Evolutionary conservation across 2,113 vertebrate species (phyloP).

Genomic region (Orthochromis indermauri): DNA sequence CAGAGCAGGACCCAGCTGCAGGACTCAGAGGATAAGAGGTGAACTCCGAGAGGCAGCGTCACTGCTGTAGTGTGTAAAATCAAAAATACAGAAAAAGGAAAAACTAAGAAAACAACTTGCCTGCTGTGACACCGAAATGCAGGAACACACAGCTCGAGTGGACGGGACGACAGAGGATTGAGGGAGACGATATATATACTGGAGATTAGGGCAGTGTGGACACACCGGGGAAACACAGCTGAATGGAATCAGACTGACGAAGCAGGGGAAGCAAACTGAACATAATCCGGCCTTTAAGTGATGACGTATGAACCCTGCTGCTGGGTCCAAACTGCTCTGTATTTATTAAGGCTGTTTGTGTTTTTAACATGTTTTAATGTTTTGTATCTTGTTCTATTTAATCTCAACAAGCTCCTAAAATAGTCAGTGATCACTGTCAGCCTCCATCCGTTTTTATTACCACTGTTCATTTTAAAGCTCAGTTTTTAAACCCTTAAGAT

Average conservation of each 20-base stretch:
- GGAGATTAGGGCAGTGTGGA: not conserved
- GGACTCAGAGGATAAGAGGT: not conserved
- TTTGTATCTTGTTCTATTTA: not conserved
- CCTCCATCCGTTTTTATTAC: fast-evolving
- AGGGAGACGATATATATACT: not conserved
- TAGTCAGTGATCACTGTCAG: fast-evolving
- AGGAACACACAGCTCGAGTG: not conserved
- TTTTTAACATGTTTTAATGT: not conserved
- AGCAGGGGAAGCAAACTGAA: not conserved
- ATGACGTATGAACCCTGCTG: not conserved
- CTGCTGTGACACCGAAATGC: not conserved
- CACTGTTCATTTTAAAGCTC: not conserved
- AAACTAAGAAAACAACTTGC: not conserved
- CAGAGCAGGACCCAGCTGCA: not conserved
- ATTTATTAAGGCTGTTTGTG: not conserved
- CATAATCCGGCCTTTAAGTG: not conserved
- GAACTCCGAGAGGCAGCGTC: not conserved
- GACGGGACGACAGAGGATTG: not conserved
- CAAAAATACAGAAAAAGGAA: not conserved
- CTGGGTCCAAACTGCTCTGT: not conserved
- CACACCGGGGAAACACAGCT: not conserved
- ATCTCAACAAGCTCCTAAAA: not conserved
- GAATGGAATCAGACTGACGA: not conserved
- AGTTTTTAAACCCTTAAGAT: fast-evolving
- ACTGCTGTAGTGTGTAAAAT: not conserved